A percentile compares a stretch with the other conserved stretches of the same genome.
Conservation (phyloP, 2,113 vertebrate genomes). For the Brachyistius frenatus region DNA sequence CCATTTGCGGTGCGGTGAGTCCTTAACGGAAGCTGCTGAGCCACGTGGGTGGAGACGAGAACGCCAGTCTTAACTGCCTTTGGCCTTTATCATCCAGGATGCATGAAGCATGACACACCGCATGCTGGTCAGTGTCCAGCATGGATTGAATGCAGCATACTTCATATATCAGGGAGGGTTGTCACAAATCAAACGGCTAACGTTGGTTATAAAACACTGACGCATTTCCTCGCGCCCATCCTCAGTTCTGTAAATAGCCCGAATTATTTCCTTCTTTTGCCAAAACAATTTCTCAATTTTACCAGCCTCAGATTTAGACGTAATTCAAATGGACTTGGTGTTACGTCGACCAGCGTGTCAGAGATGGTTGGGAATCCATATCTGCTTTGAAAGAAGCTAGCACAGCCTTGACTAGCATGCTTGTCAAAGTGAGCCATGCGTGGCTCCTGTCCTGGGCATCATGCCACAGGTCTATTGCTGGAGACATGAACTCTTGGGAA, state of each 20-base stretch:
- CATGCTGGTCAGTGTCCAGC: conserved; percentile 62
- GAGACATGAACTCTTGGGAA: conserved; percentile 80
- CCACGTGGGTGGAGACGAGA: conserved; percentile 3
- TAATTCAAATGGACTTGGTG: conserved; percentile 67
- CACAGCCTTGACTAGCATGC: conserved; percentile 72
- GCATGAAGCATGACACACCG: conserved; percentile 64
- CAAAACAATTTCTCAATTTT: conserved; percentile 60
- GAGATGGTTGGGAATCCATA: conserved; percentile 72
- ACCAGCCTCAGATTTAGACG: conserved; percentile 66
- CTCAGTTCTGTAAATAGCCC: conserved; percentile 59
- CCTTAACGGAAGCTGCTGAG: conserved; percentile 16
- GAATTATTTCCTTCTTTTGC: conserved; percentile 63
- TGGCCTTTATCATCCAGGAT: conserved; percentile 62
- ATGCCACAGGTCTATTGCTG: conserved; percentile 82
- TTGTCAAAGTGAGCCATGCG: conserved; percentile 72
- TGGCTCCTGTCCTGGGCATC: conserved; percentile 75
- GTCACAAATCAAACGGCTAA: conserved; percentile 68
- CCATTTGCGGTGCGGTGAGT: background rate
- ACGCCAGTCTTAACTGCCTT: conserved; percentile 42
- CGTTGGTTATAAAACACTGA: conserved; percentile 58
- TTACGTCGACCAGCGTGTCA: conserved; percentile 66
- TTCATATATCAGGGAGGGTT: conserved; percentile 55
- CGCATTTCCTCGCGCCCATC: conserved; percentile 33
- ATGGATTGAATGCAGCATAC: conserved; percentile 67
- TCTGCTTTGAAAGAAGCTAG: conserved; percentile 66